These are phyloP conservation scores for Phoebastria nigripes DNA, from an alignment of 2,797 vertebrate species.

Conservation along the genomic window DNA sequence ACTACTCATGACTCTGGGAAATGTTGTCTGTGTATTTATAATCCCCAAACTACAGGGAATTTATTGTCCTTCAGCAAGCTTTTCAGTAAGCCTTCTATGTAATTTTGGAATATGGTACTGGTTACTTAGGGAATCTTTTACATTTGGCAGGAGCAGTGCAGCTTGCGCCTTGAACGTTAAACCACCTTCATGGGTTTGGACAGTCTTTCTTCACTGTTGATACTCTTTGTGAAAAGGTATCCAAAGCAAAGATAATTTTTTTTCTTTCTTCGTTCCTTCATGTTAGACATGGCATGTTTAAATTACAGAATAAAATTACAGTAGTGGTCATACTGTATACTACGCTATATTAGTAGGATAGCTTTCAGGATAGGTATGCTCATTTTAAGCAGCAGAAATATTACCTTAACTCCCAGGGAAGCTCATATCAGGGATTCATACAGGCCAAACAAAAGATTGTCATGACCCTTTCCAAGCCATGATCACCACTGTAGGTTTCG, in stretches of 20 bases:
- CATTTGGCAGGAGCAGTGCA: background rate
- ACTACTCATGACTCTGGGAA: background rate
- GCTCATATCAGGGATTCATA: background rate
- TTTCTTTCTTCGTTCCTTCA: background rate
- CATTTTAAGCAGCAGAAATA: background rate
- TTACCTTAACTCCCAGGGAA: background rate
- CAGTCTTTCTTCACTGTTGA: background rate
- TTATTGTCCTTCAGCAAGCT: conserved; percentile 2
- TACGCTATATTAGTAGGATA: background rate
- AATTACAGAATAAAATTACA: background rate
- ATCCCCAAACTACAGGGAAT: background rate
- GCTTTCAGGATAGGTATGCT: background rate
- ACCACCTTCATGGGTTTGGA: background rate
- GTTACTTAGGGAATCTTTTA: background rate
- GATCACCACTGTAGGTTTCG: background rate
- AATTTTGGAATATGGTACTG: background rate
- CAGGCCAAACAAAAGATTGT: background rate
- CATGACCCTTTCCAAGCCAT: background rate
- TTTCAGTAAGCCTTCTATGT: background rate
- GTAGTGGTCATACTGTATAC: background rate
- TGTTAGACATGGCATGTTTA: background rate
- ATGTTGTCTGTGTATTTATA: background rate
- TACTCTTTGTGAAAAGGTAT: background rate
- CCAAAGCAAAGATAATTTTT: background rate
- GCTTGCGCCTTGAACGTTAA: background rate